These are phyloP conservation scores for Neoaliturus tenellus DNA, from an alignment of 2,888 invertebrate species.

Conservation along the genomic window DNA sequence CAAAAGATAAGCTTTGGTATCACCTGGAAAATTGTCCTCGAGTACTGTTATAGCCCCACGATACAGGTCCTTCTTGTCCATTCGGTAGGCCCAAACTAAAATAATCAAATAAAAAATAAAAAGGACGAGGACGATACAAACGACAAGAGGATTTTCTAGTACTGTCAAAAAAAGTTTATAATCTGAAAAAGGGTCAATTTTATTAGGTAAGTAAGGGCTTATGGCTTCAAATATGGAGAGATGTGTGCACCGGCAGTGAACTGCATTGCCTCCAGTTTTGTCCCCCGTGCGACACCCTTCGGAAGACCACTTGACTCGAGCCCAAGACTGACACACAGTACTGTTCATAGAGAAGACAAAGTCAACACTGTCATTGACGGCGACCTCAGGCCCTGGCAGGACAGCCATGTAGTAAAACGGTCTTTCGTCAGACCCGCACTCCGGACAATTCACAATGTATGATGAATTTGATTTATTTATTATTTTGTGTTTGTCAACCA, in stretches of 20 bases:
- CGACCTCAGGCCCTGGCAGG: not conserved
- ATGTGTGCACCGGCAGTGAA: not conserved
- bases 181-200: conserved; percentile 60
- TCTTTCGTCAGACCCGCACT: not conserved
- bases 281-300: not conserved
- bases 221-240: not conserved
- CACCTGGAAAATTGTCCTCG: conserved; percentile 63
- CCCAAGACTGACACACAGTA: not conserved
- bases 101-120: conserved; percentile 62
- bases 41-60: conserved; percentile 60
- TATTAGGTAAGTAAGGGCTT: conserved; percentile 48
- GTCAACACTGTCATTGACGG: not conserved
- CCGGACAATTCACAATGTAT: not conserved
- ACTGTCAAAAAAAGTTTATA: conserved; percentile 61
- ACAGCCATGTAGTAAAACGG: not conserved
- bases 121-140: conserved; percentile 58
- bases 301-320: not conserved
- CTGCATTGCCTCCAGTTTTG: not conserved
- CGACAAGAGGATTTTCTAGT: conserved; percentile 62
- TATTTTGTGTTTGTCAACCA: not conserved
- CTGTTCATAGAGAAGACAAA: not conserved
- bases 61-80: conserved; percentile 59
- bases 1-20: conserved; percentile 64
- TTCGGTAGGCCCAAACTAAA: conserved; percentile 59
- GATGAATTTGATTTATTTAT: not conserved